Evolutionary conservation across 1,140 invertebrate species (phyloP).

Genomic region (Anastrepha ludens): DNA sequence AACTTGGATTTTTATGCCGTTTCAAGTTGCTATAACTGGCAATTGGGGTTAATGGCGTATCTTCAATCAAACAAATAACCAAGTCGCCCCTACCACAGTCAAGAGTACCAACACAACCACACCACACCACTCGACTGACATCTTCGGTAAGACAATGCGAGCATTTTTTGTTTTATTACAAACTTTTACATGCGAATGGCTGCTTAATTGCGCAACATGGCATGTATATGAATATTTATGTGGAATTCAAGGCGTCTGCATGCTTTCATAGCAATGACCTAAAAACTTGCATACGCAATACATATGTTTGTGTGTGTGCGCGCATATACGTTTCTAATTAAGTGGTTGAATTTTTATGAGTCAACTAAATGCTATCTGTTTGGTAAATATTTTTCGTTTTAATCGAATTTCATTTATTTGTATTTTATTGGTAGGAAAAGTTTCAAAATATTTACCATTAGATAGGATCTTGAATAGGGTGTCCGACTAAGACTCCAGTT

Average conservation of each 20-base stretch:
- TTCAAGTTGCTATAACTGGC: slow-evolving; percentile 46
- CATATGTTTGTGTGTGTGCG: background rate
- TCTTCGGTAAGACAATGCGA: background rate
- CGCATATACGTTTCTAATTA: background rate
- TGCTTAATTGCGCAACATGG: background rate
- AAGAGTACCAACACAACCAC: background rate
- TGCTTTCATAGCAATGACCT: background rate
- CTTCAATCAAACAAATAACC: slow-evolving; percentile 40
- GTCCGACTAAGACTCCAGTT: too few relatives aligned
- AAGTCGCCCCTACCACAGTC: background rate
- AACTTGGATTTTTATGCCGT: slow-evolving; percentile 42
- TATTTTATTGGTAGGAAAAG: background rate
- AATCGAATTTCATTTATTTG: background rate
- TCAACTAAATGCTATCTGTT: background rate
- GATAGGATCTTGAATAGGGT: too few relatives aligned
- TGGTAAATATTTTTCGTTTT: background rate
- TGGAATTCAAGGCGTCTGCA: background rate
- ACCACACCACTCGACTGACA: background rate
- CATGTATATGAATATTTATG: background rate
- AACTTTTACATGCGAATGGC: background rate
- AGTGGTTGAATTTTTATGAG: background rate
- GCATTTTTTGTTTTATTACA: background rate
- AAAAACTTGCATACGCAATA: background rate
- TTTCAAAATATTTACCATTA: background rate
- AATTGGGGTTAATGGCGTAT: slow-evolving; percentile 51